phyloP scores from a whole-genome alignment of 2,113 vertebrate species.

The Ailurus styani region DNA sequence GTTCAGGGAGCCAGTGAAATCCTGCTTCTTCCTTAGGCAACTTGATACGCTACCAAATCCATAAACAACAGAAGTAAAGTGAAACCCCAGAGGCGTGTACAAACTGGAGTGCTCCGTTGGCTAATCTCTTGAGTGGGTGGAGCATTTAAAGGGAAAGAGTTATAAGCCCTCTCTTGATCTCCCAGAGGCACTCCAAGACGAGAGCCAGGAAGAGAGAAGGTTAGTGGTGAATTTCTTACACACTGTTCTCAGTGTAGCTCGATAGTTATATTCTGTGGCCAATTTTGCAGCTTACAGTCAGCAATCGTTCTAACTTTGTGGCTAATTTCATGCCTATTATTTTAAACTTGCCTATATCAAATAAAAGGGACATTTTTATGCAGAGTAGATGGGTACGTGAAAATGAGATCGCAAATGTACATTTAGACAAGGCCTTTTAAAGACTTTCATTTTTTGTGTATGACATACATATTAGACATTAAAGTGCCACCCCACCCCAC shows the following conservation, averaged over 20 bases:
- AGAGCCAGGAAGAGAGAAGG: neutral
- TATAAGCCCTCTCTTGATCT: neutral
- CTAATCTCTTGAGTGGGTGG: neutral
- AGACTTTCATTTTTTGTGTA: neutral
- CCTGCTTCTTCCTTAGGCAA: neutral
- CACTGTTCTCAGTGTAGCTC: neutral
- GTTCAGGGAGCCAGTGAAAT: neutral
- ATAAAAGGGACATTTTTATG: neutral
- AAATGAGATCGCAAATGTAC: neutral
- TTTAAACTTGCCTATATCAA: neutral
- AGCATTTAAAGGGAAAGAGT: neutral
- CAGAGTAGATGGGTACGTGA: neutral
- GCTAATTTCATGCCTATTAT: neutral
- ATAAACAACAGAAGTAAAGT: neutral
- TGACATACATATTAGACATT: neutral
- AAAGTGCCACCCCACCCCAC: neutral
- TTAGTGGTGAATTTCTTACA: slow-evolving; percentile 6
- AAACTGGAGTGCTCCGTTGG: neutral
- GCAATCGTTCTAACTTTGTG: neutral
- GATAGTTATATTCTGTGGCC: neutral
- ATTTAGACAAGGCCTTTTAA: neutral
- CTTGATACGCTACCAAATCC: neutral
- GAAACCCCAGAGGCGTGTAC: neutral
- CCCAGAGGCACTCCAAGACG: rapidly evolving
- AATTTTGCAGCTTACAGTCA: neutral